Evolutionary conservation across 1,140 invertebrate species (phyloP).

Genomic region (Neuroterus valhalla): DNA sequence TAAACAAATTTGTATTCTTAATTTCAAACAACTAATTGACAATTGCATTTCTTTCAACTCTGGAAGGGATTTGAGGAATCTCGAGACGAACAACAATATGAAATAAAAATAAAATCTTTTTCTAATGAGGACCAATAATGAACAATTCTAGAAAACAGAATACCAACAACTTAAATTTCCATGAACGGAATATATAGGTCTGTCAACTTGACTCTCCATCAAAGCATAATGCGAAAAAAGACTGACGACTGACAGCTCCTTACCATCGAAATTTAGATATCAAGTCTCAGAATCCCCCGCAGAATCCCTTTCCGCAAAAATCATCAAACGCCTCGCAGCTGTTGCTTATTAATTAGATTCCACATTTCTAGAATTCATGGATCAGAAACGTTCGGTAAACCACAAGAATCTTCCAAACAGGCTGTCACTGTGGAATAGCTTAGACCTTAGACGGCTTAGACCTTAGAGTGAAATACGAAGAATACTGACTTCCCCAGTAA

Average conservation of each 20-base stretch:
- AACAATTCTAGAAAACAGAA: too few relatives aligned
- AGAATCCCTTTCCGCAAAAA: neutral
- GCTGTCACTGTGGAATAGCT: neutral
- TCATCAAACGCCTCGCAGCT: neutral
- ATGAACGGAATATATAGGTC: too few relatives aligned
- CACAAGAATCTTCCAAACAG: conserved; percentile 1
- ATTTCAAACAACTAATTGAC: too few relatives aligned
- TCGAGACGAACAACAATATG: too few relatives aligned
- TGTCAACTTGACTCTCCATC: neutral
- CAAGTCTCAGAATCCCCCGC: neutral
- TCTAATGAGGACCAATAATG: too few relatives aligned
- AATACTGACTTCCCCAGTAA: neutral
- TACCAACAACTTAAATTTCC: too few relatives aligned
- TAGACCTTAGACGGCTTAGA: too few relatives aligned
- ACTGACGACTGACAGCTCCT: conserved; percentile 11
- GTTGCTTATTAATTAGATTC: conserved; percentile 23
- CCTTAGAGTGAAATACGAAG: neutral
- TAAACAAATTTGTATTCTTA: too few relatives aligned
- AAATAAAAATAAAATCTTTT: too few relatives aligned
- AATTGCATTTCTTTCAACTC: too few relatives aligned
- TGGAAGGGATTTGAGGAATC: too few relatives aligned
- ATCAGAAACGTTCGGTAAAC: neutral
- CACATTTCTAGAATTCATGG: conserved; percentile 3
- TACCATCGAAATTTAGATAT: neutral
- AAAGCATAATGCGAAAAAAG: neutral